phyloP scores from a whole-genome alignment of 2,113 vertebrate species.

The Ondatra zibethicus region DNA sequence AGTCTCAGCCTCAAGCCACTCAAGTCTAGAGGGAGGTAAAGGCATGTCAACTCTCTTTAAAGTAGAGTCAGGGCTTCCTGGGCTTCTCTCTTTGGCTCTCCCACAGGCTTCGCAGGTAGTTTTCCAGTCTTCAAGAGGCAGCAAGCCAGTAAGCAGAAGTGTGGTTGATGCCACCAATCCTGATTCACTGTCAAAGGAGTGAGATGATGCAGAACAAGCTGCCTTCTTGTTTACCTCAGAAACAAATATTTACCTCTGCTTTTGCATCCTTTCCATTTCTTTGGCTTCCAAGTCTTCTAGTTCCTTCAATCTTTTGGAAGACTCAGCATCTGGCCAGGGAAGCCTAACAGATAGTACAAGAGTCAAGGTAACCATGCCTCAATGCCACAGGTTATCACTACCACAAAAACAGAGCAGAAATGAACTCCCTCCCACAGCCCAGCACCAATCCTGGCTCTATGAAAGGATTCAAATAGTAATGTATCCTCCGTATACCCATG shows the following conservation, averaged over 20 bases:
- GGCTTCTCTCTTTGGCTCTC: not conserved
- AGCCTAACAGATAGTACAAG: slow-evolving; percentile 62
- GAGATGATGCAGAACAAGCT: not conserved
- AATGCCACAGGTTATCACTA: not conserved
- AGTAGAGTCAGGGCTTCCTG: not conserved
- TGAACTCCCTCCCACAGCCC: not conserved
- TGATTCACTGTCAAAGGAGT: not conserved
- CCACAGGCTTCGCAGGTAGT: not conserved
- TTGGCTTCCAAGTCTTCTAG: slow-evolving; percentile 62
- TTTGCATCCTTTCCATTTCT: slow-evolving; percentile 55
- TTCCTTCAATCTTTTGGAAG: slow-evolving; percentile 71
- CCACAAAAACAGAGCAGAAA: not conserved
- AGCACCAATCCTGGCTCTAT: not conserved
- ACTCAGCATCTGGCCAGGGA: slow-evolving; percentile 75
- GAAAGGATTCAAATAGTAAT: not conserved
- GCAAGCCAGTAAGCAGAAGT: not conserved
- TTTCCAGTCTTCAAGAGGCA: not conserved
- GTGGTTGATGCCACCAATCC: not conserved
- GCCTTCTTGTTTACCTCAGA: not conserved
- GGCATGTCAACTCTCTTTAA: not conserved
- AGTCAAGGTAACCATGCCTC: not conserved
- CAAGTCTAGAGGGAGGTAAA: slow-evolving; percentile 7
- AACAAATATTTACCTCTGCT: slow-evolving; percentile 67
- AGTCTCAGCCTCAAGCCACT: slow-evolving; percentile 63
- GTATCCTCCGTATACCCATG: not conserved